phyloP scores from a whole-genome alignment of 2,113 vertebrate genomes.

The Callopanchax toddi region DNA sequence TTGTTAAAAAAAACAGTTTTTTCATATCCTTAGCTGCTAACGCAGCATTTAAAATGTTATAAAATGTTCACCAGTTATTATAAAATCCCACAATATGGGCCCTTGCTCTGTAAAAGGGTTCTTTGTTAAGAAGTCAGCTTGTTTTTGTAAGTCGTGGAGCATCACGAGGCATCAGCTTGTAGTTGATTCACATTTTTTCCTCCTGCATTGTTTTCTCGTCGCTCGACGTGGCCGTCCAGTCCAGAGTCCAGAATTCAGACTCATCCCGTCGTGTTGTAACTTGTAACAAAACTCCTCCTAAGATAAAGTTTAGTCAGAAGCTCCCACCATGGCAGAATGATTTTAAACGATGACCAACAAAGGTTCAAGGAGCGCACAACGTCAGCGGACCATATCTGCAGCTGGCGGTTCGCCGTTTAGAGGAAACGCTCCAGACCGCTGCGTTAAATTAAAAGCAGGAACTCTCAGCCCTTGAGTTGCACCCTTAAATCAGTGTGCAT shows the following conservation, averaged over 20 bases:
- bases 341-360: slow-evolving; percentile 1
- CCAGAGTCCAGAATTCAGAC: slow-evolving; percentile 24
- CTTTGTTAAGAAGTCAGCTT: slow-evolving; percentile 22
- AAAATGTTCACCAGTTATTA: no score
- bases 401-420: neutral
- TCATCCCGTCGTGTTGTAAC: neutral
- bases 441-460: neutral
- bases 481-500: slow-evolving; percentile 3
- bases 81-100: no score
- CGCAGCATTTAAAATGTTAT: no score
- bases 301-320: slow-evolving; percentile 14
- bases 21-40: no score
- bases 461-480: neutral
- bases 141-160: neutral
- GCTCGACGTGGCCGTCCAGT: slow-evolving; percentile 25
- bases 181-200: neutral
- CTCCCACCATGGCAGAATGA: neutral
- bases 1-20: no score
- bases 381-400: slow-evolving; percentile 6
- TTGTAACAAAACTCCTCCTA: neutral
- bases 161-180: neutral
- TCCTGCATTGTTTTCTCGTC: slow-evolving; percentile 5
- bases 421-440: neutral
- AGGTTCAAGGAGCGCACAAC: slow-evolving; percentile 14
- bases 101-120: no score